These are phyloP conservation scores for Sebastes hopkinsi DNA, from an alignment of 2,797 vertebrate species.

Conservation along the genomic window DNA sequence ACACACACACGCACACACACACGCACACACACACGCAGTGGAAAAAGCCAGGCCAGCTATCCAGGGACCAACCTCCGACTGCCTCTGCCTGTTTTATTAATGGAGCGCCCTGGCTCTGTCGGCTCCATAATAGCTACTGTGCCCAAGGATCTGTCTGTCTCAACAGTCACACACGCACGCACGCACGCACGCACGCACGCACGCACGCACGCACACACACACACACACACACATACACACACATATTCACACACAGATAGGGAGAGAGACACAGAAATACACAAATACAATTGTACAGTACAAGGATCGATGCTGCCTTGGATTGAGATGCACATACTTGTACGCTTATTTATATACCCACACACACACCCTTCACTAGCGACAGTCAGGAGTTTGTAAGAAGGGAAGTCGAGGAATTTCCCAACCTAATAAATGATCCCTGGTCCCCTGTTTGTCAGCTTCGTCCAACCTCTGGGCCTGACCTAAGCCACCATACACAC, in stretches of 20 bases:
- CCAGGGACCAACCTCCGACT: slow-evolving; percentile 67
- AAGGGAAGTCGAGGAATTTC: slow-evolving; percentile 26
- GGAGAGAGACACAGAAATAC: background rate
- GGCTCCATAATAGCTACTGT: slow-evolving; percentile 70
- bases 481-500: slow-evolving; percentile 24
- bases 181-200: background rate
- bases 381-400: slow-evolving; percentile 9
- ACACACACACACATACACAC: background rate
- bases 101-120: slow-evolving; percentile 61
- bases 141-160: slow-evolving; percentile 61
- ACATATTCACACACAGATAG: slow-evolving; percentile 4
- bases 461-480: slow-evolving; percentile 15
- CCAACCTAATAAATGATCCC: slow-evolving; percentile 18
- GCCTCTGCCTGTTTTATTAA: slow-evolving; percentile 79
- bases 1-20: slow-evolving; percentile 46
- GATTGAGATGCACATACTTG: background rate
- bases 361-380: background rate
- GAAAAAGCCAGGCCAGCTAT: slow-evolving; percentile 67
- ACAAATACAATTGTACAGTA: slow-evolving; percentile 7
- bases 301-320: slow-evolving; percentile 8
- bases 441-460: slow-evolving; percentile 38
- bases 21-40: slow-evolving; percentile 45
- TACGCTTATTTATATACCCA: background rate
- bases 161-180: slow-evolving; percentile 25
- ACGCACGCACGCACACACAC: background rate